Evolutionary conservation across 2,113 vertebrate genomes (phyloP), one percentile per base, ranked within the genome.

Genomic region (Hydrolagus affinis): DNA sequence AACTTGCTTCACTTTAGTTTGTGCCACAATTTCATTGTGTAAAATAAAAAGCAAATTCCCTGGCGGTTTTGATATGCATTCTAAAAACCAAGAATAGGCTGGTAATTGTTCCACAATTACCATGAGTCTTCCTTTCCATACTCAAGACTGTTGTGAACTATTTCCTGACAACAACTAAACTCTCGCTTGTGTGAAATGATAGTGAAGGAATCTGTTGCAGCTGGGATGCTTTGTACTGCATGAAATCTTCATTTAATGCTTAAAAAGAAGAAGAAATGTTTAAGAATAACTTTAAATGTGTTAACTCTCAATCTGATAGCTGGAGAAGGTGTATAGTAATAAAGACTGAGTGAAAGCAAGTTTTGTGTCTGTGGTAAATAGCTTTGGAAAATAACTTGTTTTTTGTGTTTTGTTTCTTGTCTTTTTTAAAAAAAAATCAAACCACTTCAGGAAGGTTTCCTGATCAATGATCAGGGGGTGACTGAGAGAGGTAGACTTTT

Each of bases 401-500:
- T 56, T 75, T 30, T 75, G 32, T 57, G 28, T 75, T 32, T 28
- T 74, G 72, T 75, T 75, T 12, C 25, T 71, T 56, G 66, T 74
- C 44, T n/a, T 76, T 10, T 19, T 56, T 2, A 59, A n/a, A 23
- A 77, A 60, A 60, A 44, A 44, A 44, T 3, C 44, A 44, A 44
- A 44, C 44, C 44, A 3, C n/a, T n/a, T 25, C 73, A 75, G 73
- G 23, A 80, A 64, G 57, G 76, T 25, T 80, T 80, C 76, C 76
- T 62, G 76, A 80, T 62, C 25, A 62, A 62, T 80, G 23, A 59
- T 78, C 75, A 60, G 23, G 75, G 57, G 44, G 25, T 12, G 19
- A 78, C 23, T 78, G 57, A 78, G 75, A n/a, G 56, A 78, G 75
- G 75, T 78, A 78, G 57, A 78, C 75, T 78, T 78, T 78, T 78